phyloP scores from a whole-genome alignment of 2,113 vertebrate species.

The Nettapus auritus region DNA sequence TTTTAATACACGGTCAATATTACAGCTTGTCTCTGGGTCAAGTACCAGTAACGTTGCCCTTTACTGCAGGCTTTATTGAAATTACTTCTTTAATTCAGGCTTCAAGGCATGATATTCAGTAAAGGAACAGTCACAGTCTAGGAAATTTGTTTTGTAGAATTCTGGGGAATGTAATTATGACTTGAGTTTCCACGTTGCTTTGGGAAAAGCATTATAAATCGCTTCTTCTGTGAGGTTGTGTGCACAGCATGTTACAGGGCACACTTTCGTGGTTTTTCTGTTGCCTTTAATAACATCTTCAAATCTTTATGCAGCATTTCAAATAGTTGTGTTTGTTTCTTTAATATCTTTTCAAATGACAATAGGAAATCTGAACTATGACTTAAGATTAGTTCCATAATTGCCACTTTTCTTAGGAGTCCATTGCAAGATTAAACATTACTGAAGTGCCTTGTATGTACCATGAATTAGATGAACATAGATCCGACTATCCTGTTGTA shows the following conservation, averaged over 20 bases:
- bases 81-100: not conserved
- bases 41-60: not conserved
- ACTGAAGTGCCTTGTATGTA: not conserved
- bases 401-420: not conserved
- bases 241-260: not conserved
- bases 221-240: not conserved
- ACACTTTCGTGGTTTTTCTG: not conserved
- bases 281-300: not conserved
- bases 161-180: not conserved
- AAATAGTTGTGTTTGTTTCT: not conserved
- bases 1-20: not conserved
- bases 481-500: not conserved
- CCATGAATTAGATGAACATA: not conserved
- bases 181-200: not conserved
- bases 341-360: not conserved
- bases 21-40: not conserved
- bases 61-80: not conserved
- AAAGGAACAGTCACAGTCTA: not conserved
- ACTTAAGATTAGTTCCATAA: not conserved
- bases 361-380: not conserved
- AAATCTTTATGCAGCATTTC: not conserved
- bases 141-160: not conserved
- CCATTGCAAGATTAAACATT: not conserved
- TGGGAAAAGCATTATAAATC: not conserved
- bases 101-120: not conserved